A percentile compares a stretch with the other conserved stretches of the same genome.
Evolutionary conservation across 2,113 vertebrate genomes (phyloP).

Genomic region (Ctenomys sociabilis): DNA sequence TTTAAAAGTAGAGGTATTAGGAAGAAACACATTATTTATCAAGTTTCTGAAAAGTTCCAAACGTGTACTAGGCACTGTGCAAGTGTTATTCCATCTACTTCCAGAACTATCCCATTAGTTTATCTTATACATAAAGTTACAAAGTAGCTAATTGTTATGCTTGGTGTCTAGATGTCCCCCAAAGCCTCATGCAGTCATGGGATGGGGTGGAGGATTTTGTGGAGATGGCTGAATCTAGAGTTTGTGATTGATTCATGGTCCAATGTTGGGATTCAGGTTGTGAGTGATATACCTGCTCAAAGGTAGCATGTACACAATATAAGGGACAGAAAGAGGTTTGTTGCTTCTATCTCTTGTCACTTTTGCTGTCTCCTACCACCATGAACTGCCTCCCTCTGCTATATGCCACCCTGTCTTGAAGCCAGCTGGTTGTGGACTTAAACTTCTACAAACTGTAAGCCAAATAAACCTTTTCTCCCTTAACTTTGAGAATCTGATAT

Average conservation of each 20-base stretch:
- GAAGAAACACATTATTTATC: background rate
- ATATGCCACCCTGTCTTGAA: background rate
- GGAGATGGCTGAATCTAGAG: background rate
- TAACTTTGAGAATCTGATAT: background rate
- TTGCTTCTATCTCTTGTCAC: background rate
- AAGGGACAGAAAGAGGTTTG: background rate
- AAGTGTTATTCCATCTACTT: constrained; percentile 14
- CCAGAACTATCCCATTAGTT: background rate
- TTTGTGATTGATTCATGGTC: background rate
- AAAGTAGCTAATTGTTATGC: constrained; percentile 18
- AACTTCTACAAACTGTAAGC: background rate
- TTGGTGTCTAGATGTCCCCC: background rate
- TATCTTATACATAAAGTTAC: constrained; percentile 49
- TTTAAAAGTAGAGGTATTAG: constrained; percentile 12
- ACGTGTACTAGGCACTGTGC: background rate
- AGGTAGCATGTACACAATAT: background rate
- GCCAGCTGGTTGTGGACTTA: background rate
- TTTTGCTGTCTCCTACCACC: background rate
- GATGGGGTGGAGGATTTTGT: background rate
- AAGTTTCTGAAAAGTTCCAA: constrained; percentile 39
- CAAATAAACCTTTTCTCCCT: background rate
- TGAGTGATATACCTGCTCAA: background rate
- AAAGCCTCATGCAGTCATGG: background rate
- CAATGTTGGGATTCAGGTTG: background rate
- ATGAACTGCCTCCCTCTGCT: background rate